Evolutionary conservation across 1,140 invertebrate genomes (phyloP), one percentile per base, ranked within the genome.

Genomic region (Andricus grossulariae): DNA sequence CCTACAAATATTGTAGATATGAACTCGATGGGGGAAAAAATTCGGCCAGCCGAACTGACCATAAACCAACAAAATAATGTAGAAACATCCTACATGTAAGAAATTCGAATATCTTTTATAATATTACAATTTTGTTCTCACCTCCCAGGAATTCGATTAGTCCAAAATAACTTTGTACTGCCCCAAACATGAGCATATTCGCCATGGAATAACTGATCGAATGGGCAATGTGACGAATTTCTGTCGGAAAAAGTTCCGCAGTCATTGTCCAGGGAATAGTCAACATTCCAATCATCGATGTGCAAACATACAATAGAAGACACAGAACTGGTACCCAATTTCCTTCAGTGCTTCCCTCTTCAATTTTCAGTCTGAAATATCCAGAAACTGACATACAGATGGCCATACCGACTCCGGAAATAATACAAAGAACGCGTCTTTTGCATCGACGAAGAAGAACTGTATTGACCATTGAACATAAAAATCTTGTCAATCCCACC

Each of bases 221-320:
- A 81, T 94, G 92, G 0, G 93, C 92, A 13, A 93, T 88, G 12
- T 93, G 93, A 15, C 93, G 88, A n/a, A 94, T 93, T 75, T 94
- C 93, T 0, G 92, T 88, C 0, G 93, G 93, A 76, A 93, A 94
- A 13, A 94, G 82, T 86, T 94, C 93, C 0, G 93, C 93, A 5
- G 93, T 93, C 92, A 94, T 93, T 15, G 93, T 94, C 92, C 93
- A 94, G 0, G 93, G 93, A 39, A 94, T 93, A 2, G 91, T 92
- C 18, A 94, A 82, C 80, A 94, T 85, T 4, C 93, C 93, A 16
- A 93, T 88, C 89, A 93, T 93, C 18, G 92, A 92, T 0, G 92
- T 90, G 32, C 92, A 91, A 11, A 94, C 93, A 77, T 93, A 93
- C 0, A 93, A 76, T 66, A 94, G 66, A 10, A 93, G 80, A 75